phyloP scores from a whole-genome alignment of 1,140 invertebrate species.

The Drosophila auraria region DNA sequence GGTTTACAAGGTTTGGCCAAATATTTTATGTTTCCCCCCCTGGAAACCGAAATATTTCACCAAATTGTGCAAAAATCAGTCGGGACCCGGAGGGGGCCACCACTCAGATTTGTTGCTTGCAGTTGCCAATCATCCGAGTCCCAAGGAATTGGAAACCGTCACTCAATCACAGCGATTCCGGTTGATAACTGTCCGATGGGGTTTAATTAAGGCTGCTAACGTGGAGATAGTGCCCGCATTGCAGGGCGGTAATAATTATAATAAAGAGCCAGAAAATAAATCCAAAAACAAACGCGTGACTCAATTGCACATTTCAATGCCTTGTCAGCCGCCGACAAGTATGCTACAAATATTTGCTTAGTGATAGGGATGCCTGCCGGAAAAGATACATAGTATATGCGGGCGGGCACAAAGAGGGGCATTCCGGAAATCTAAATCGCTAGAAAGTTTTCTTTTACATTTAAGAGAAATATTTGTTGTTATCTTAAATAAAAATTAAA shows the following conservation, averaged over 20 bases:
- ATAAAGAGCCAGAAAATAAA: conserved; percentile 35
- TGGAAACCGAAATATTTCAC: conserved; percentile 38
- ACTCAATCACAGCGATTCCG: conserved; percentile 34
- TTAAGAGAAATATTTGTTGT: background rate
- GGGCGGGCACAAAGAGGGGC: background rate
- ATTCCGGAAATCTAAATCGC: conserved; percentile 22
- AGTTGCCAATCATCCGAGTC: background rate
- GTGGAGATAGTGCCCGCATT: conserved; percentile 51
- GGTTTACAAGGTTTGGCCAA: conserved; percentile 34
- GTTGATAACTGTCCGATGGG: conserved; percentile 58
- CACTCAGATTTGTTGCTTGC: conserved; percentile 10
- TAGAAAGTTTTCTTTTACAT: background rate
- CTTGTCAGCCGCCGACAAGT: conserved; percentile 29
- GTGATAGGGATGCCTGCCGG: conserved; percentile 5
- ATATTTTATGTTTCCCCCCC: conserved; percentile 25
- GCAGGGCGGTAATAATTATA: conserved; percentile 36
- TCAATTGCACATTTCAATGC: conserved; percentile 32
- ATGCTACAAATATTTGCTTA: conserved; percentile 73
- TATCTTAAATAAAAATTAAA: background rate
- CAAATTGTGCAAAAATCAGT: conserved; percentile 36
- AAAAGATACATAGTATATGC: conserved; percentile 7
- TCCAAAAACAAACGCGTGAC: conserved; percentile 18
- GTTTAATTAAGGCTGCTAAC: conserved; percentile 70
- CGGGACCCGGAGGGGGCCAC: background rate
- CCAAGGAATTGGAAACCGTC: conserved; percentile 37